phyloP scores from a whole-genome alignment of 2,888 invertebrate species.

The Macrophya annulata region DNA sequence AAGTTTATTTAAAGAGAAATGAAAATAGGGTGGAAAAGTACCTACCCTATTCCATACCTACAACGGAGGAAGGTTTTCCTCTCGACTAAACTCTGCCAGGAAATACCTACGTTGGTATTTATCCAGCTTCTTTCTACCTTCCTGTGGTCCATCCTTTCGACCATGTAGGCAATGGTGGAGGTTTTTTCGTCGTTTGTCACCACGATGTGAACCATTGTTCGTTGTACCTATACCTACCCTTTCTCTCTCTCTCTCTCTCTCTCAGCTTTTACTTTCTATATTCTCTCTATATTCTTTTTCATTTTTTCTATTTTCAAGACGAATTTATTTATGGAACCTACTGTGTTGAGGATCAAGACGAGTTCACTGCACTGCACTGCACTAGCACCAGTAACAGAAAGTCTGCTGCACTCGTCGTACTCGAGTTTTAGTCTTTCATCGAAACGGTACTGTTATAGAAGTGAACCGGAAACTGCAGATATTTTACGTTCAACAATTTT shows the following conservation, averaged over 20 bases:
- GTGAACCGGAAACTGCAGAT: not conserved
- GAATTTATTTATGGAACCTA: not conserved
- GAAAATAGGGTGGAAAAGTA: not conserved
- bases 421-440: not conserved
- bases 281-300: not conserved
- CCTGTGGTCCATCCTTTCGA: not conserved
- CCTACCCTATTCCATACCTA: not conserved
- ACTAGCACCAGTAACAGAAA: not conserved
- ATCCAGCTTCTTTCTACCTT: not conserved
- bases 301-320: slow-evolving; percentile 14
- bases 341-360: slow-evolving; percentile 12
- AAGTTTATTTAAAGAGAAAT: slow-evolving; percentile 6
- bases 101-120: not conserved
- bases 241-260: not conserved
- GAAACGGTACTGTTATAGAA: not conserved
- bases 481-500: not conserved
- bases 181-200: slow-evolving; percentile 34
- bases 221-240: not conserved
- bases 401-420: not conserved
- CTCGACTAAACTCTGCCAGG: not conserved
- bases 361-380: slow-evolving; percentile 3
- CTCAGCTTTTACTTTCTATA: not conserved
- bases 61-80: not conserved
- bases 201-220: slow-evolving; percentile 37
- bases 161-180: not conserved